Evolutionary conservation across 2,888 invertebrate genomes (phyloP).

Genomic region (Diplolepis rosae): DNA sequence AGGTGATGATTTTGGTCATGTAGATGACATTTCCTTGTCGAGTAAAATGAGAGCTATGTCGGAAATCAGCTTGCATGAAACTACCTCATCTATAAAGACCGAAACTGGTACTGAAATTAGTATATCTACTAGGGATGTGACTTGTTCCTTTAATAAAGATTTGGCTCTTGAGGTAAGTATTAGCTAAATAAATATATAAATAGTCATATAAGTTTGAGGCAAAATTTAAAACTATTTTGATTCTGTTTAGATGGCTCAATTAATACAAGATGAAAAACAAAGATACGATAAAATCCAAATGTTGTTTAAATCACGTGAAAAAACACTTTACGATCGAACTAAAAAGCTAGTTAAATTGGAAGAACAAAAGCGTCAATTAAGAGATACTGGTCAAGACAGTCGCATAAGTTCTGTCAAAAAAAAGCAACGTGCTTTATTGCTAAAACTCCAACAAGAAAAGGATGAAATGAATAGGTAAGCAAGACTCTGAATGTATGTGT

Average conservation of each 20-base stretch:
- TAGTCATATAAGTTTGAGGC: too few species aligned
- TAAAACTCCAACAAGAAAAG: conserved; percentile 81
- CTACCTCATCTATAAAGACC: conserved; percentile 71
- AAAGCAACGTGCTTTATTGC: conserved; percentile 80
- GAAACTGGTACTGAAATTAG: conserved; percentile 72
- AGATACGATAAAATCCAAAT: conserved; percentile 80
- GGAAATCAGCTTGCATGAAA: conserved; percentile 72
- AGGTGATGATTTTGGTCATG: conserved; percentile 63
- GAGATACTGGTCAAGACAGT: conserved; percentile 71
- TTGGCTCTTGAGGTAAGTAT: conserved; percentile 65
- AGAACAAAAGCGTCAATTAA: conserved; percentile 77
- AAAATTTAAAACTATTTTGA: too few species aligned
- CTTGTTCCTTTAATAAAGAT: conserved; percentile 70
- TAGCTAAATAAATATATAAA: too few species aligned
- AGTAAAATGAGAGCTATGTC: conserved; percentile 70
- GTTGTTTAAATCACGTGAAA: conserved; percentile 80
- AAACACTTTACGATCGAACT: conserved; percentile 80
- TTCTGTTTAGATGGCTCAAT: conserved; percentile 75
- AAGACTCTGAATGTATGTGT: neutral
- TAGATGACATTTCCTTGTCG: conserved; percentile 66
- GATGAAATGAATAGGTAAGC: conserved; percentile 80
- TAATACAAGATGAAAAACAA: conserved; percentile 81
- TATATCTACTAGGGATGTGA: conserved; percentile 70
- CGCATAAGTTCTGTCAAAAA: conserved; percentile 77
- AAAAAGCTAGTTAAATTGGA: conserved; percentile 76